phyloP scores from a whole-genome alignment of 2,797 vertebrate species.

The Sebastes melanostomus region DNA sequence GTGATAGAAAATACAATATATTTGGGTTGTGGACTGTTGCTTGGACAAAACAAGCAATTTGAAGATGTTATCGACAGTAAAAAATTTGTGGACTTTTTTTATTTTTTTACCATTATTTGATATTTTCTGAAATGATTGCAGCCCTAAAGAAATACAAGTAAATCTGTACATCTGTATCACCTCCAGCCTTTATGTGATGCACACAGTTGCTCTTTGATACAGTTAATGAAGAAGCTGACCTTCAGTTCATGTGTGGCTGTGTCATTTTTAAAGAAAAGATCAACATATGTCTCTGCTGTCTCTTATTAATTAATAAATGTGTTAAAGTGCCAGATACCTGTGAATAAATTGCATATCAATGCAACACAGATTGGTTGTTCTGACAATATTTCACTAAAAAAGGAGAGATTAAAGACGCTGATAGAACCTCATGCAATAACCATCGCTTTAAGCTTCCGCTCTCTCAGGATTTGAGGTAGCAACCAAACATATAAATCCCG shows the following conservation, averaged over 20 bases:
- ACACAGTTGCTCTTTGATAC: background rate
- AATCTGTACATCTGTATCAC: background rate
- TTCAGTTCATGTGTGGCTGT: background rate
- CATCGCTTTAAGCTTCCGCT: constrained; percentile 64
- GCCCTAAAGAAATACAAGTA: background rate
- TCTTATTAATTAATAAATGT: background rate
- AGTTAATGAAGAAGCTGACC: background rate
- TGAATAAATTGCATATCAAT: background rate
- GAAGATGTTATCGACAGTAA: fast-evolving
- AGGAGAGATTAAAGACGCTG: constrained; percentile 59
- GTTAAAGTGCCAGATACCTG: background rate
- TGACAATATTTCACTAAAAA: constrained; percentile 44
- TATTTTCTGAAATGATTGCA: background rate
- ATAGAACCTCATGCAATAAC: constrained; percentile 64
- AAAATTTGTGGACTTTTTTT: too few species aligned
- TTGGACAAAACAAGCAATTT: background rate
- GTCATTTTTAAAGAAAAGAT: background rate
- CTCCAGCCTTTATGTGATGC: background rate
- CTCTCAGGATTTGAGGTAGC: constrained; percentile 81
- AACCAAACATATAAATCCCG: constrained; percentile 81
- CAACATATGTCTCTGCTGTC: background rate
- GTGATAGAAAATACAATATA: background rate
- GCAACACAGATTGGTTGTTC: constrained; percentile 1
- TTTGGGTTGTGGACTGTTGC: background rate
- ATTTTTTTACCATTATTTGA: fast-evolving